Base-by-base conservation (phyloP, 2,888 invertebrate species). In the Orchesella flavescens region DNA sequence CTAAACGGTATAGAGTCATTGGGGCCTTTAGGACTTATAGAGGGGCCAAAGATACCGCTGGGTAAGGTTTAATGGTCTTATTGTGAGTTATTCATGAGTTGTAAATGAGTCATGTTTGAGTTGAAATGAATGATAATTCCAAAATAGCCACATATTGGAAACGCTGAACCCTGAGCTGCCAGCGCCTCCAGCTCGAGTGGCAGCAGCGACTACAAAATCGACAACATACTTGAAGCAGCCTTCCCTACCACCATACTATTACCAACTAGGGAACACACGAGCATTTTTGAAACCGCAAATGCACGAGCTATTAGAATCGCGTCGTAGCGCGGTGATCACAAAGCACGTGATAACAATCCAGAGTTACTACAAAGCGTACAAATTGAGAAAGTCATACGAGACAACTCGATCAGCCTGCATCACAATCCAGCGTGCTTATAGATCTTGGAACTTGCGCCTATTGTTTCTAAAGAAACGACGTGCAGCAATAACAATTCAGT, bases 241-340 rank as follows among this genome's bases (percentile, higher is more conserved):
- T 13, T 17, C 61, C 4, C n/a, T 34, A 1, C 34, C 66, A 1
- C 66, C 66, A n/a, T 66, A 66, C 43, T 66, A 96, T 90, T 97
- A 96, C 96, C 96, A 97, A 91, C 93, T 96, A 84, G 97, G 97
- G 0, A 94, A 93, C 90, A 94, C 93, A 49, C 96, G 96, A 91
- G 94, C 97, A 61, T 97, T 97, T 90, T 92, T 97, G 89, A 91
- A 96, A 43, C 93, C 93, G 84, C 93, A 94, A 73, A 95, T 96
- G 7, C 95, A 96, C 89, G 94, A 96, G 86, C 95, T 95, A 0
- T 91, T 97, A 0, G 97, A 97, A 89, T 96, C 96, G 80, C 93
- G 92, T 23, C 91, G 96, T 74, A 94, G 94, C 81, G 92, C 43
- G 4, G 66, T 66, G 66, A 66, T 66, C 2, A 24, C 66, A 1